Conservation (phyloP, 2,888 invertebrate genomes). For the Microplitis manilae region DNA sequence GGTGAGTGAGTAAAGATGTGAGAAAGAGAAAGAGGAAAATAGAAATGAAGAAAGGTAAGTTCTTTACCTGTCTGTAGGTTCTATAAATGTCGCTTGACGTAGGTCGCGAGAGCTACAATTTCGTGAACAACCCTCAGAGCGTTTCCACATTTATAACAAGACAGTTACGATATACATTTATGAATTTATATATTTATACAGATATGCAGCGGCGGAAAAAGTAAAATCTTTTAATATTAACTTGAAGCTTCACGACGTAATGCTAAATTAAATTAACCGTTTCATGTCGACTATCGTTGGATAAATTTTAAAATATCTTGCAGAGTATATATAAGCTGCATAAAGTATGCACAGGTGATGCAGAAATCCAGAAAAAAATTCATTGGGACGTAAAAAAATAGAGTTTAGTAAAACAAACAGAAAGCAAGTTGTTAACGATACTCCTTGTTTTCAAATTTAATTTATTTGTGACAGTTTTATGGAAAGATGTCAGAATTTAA, state of each 20-base stretch:
- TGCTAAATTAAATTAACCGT: slow-evolving; percentile 53
- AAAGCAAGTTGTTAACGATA: not conserved
- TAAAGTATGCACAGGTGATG: not conserved
- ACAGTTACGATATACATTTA: not conserved
- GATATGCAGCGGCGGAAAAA: not conserved
- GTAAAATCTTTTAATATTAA: not conserved
- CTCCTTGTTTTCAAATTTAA: no score
- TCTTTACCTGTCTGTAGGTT: slow-evolving; percentile 23
- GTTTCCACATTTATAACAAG: not conserved
- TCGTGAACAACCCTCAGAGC: slow-evolving; percentile 20
- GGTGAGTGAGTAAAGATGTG: not conserved
- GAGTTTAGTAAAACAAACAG: not conserved
- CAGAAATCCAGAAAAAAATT: not conserved
- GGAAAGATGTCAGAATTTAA: no score
- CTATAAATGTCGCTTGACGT: not conserved
- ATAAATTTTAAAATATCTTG: slow-evolving; percentile 54
- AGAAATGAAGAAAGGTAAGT: slow-evolving; percentile 6
- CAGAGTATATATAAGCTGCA: slow-evolving; percentile 45
- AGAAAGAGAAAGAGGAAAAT: not conserved
- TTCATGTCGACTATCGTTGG: slow-evolving; percentile 49
- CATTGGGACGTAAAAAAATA: not conserved
- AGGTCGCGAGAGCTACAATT: slow-evolving; percentile 32
- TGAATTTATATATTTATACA: not conserved
- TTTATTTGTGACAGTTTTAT: no score
- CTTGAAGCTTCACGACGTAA: slow-evolving; percentile 32